Evolutionary conservation across 2,113 vertebrate genomes (phyloP), one percentile per base, ranked within the genome.

Genomic region (Clarias batrachus): DNA sequence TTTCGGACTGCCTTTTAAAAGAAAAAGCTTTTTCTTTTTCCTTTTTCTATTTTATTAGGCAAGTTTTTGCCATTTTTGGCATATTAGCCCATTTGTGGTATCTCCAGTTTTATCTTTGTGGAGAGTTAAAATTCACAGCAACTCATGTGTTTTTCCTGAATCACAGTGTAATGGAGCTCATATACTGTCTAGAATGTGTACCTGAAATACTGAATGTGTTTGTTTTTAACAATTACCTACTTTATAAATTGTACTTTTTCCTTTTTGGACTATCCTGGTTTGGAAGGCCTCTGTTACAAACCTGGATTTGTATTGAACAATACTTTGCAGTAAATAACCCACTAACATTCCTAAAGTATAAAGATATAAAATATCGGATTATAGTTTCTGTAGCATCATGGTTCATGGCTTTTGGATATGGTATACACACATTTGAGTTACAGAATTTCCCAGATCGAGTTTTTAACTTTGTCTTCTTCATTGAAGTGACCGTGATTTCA

Each of bases 241-340:
- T 23, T 13, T 48, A 14, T 4, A 16, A 2, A 56, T 62, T 60
- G 21, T 17, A 19, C 17, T 3, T 12, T 62, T 62, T 85, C 63
- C 7, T 77, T 41, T 56, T 85, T 74, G 82, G 78, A 23, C 9
- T 87, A 1, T 23, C 23, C 41, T 88, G 83, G 83, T 82, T 33
- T 27, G 25, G 68, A 12, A 88, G 83, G 57, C 68, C 87, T 57
- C 25, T 85, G 1, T 14, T 88, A n/a, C 84, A 88, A 78, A 68
- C 66, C 52, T 87, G 21, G 5, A 85, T 87, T 57, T 89, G 83
- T 56, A 16, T 89, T 62, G 83, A 85, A 52, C 83, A 85, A 12
- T 88, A 88, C 59, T 12, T 85, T 17, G 84, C 87, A 27, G 83
- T 88, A 71, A 48, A 85, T 77, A 33, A 88, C 30, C 87, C 83